Base-by-base conservation (phyloP, 2,113 vertebrate genomes). In the Corythornis madagascariensis region DNA sequence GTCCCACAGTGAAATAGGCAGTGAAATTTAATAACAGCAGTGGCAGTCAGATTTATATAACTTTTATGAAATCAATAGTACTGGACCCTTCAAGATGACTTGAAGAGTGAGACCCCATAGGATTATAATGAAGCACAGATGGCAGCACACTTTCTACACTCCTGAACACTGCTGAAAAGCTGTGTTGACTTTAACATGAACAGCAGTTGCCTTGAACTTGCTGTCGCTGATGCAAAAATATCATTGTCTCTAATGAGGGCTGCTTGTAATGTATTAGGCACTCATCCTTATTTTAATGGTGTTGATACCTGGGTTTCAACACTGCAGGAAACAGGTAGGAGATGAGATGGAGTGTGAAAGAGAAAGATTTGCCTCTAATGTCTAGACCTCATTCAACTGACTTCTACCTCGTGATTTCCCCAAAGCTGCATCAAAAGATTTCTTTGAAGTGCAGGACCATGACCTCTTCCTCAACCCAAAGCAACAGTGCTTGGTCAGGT, bases 41-140 rank as follows among this genome's bases (percentile, higher is more conserved):
- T 63, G 60, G 67, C 86, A 95, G 84, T 80, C 91, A 95, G 85
- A 92, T 96, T 96, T 92, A 93, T 91, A 75, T 83, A 91, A 93
- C 89, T 94, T 95, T 85, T 67, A 89, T 85, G 82, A 86, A 96
- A 93, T 89, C 94, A 92, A 77, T 94, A 96, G 57, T 71, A 85
- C 78, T 33, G 79, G 91, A 89, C 84, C 91, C 65, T 94, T 79
- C 70, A 92, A 89, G 94, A 93, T 74, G 5, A 83, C 87, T 88
- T 78, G 85, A 89, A 88, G 82, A 93, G 43, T 20, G 16, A 92
- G 92, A 81, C 82, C 92, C 56, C 75, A 83, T 89, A 87, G 87
- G 92, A 95, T 85, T 83, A 61, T 83, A 94, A 93, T 96, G 94
- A 93, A 93, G 76, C 72, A 85, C 82, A 91, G 87, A 86, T 77